Evolutionary conservation across 2,113 vertebrate genomes (phyloP), one percentile per base, ranked within the genome.

Genomic region (Lanius ludovicianus): DNA sequence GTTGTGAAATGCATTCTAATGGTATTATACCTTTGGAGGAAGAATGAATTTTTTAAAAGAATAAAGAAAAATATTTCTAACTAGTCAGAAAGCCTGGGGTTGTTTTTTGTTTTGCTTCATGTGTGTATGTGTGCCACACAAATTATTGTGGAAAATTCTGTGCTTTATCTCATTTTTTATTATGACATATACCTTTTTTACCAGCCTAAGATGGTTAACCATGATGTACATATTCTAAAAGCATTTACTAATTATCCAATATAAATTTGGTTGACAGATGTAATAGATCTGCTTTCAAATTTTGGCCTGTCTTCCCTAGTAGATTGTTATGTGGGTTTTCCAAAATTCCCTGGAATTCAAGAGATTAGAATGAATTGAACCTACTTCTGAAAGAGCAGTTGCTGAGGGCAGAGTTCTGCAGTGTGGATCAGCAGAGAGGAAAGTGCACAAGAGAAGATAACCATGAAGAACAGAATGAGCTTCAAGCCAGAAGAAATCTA

Each of bases 1-100:
- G 76, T 25, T 87, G 62, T 95, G 87, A 95, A 95, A 95, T 73
- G 20, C 31, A 69, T 91, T 89, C 65, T 93, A 79, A 86, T 84
- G 23, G 2, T 31, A 57, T 88, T 77, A 42, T 7, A 86, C 60
- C 20, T 87, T 87, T 46, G 44, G 44, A 91, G 44, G 28, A 41
- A 71, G 6, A 67, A 94, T 42, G 30, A 30, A 19, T 39, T 89
- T 87, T 67, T 30, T 4, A 76, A 78, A 88, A 84, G 7, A 76
- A 79, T 49, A 50, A 71, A 83, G 25, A 85, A 86, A 84, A 87
- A 15, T 57, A 80, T 74, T 94, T 86, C 33, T n/a, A 73, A 41
- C 35, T 57, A 55, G 55, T 80, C 75, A 67, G 35, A 77, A 81
- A 84, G 13, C 47, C 52, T 71, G 17, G 8, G 39, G 35, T 39